Percentiles rank a stretch among this genome's conserved stretches.
These are phyloP conservation scores for Caenorhabditis imperialis DNA, from an alignment of 2,888 invertebrate genomes.

Conservation along the genomic window DNA sequence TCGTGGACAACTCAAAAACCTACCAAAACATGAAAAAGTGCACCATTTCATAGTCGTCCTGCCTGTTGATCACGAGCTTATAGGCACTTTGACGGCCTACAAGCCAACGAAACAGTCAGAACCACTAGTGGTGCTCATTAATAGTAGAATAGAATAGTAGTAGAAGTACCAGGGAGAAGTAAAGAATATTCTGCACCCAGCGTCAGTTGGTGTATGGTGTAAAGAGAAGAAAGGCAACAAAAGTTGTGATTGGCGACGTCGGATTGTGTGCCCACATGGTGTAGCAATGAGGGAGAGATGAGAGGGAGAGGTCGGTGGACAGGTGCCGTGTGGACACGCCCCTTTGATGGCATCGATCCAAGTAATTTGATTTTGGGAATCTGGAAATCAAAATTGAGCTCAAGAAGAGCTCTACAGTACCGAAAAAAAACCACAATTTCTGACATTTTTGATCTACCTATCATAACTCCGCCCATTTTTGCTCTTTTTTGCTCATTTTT, in stretches of 20 bases:
- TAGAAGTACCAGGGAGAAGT: background rate
- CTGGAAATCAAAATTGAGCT: no score
- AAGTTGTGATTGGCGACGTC: conserved; percentile 42
- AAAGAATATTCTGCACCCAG: background rate
- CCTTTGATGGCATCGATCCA: no score
- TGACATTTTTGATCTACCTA: no score
- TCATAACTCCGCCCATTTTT: no score
- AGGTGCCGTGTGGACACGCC: conserved; percentile 28
- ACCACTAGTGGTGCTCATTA: conserved; percentile 26
- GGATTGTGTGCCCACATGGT: conserved; percentile 39
- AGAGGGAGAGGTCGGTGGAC: background rate
- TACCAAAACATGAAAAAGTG: background rate
- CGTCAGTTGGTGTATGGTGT: no score
- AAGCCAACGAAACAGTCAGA: conserved; percentile 53
- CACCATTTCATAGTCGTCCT: conserved; percentile 27
- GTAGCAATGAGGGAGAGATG: background rate
- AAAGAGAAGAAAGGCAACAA: background rate
- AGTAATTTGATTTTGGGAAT: no score
- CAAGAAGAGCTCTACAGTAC: no score
- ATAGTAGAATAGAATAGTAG: background rate
- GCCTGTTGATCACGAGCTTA: conserved; percentile 59
- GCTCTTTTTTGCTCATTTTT: no score
- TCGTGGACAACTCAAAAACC: background rate
- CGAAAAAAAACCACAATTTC: no score
- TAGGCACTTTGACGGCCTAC: conserved; percentile 34